Evolutionary conservation across 92 coral and sea anemone genomes (phyloP), one percentile per base, ranked within the genome.

Genomic region (Palythoa heliodiscus): DNA sequence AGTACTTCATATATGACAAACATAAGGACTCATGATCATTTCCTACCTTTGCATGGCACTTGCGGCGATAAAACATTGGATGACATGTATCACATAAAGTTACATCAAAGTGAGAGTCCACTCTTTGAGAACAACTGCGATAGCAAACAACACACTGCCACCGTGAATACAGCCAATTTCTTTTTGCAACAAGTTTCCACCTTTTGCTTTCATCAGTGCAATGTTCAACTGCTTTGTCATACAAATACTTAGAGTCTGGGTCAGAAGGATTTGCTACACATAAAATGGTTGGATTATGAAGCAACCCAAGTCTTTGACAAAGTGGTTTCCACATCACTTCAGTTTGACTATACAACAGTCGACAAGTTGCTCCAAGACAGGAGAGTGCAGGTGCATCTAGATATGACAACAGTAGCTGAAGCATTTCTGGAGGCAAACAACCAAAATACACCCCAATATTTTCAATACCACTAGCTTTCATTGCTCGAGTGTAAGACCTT

Each of bases 1-100:
- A 5, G 9, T 43, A 43, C 50, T 43, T 43, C 50, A 43, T 43
- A 8, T 43, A 43, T 5, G 9, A 43, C 9, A 43, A 5, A 43
- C 50, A 43, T 3, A 43, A 43, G 50, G 76, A 43, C 22, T 25
- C n/a, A 19, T 15, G 10, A 12, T 13, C 17, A 37, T 14, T 11
- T 29, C 94, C 75, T 86, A 96, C 99, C 99, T 96, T 96, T 15
- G 99, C 99, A 89, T 96, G 99, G 75, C 99, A 96, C 90, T 96
- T 96, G 73, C 99, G 99, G 70, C 99, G 94, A 77, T 96, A 96
- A 83, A 96, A 96, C 91, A 96, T 86, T 0, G 99, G 95, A 86
- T 94, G 98, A 83, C 99, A 96, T 10, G 90, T 87, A 55, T 96
- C 99, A 90, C 99, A 96, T 78, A 96, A 92, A 12, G 96, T 94